Percentiles rank a stretch among this genome's conserved stretches.
Evolutionary conservation across 2,113 vertebrate species (phyloP).

Genomic region (Onychostoma macrolepis): DNA sequence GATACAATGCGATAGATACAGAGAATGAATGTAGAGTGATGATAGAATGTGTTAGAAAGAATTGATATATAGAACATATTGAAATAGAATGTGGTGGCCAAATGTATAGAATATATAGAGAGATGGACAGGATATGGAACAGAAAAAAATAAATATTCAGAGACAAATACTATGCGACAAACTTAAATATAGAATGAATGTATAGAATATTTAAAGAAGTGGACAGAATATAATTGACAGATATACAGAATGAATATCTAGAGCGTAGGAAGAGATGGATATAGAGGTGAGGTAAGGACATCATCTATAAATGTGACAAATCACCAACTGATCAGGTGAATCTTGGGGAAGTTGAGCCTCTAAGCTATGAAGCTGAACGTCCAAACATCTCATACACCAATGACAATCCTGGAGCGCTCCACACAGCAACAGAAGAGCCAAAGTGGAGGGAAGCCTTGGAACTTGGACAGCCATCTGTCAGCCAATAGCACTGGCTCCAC

Average conservation of each 20-base stretch:
- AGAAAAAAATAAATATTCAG: not conserved
- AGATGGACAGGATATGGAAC: not conserved
- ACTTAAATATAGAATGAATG: not conserved
- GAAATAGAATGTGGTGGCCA: not conserved
- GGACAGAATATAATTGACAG: not conserved
- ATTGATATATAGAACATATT: not conserved
- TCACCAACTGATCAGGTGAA: not conserved
- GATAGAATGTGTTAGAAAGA: not conserved
- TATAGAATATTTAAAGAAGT: not conserved
- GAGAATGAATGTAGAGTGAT: not conserved
- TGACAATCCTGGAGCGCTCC: not conserved
- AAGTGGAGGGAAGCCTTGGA: slow-evolving; percentile 29
- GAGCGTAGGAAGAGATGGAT: not conserved
- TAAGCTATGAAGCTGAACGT: slow-evolving; percentile 20
- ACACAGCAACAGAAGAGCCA: slow-evolving; percentile 15
- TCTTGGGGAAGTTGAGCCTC: not conserved
- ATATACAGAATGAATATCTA: not conserved
- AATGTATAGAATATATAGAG: not conserved
- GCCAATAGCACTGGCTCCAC: slow-evolving; percentile 55
- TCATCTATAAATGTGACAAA: not conserved
- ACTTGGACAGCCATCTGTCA: slow-evolving; percentile 52
- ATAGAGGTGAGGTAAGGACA: not conserved
- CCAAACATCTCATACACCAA: slow-evolving; percentile 7
- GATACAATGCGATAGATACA: too few species aligned
- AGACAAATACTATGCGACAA: not conserved